Evolutionary conservation across 2,113 vertebrate genomes (phyloP).

Genomic region (Perca fluviatilis): DNA sequence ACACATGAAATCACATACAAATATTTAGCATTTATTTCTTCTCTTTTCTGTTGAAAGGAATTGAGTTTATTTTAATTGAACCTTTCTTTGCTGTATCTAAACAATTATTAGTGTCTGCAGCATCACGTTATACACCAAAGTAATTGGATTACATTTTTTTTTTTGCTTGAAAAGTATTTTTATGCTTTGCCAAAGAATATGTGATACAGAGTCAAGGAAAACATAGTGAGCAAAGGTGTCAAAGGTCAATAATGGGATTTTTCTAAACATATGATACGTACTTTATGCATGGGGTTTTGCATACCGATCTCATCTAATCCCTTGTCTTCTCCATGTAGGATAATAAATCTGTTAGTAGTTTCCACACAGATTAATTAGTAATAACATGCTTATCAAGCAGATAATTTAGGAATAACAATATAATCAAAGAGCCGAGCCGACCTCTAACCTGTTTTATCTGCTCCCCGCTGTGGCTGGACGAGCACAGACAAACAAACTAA

Average conservation of each 20-base stretch:
- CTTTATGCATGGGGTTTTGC: neutral
- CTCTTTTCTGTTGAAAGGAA: neutral
- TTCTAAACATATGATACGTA: neutral
- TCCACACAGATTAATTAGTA: conserved; percentile 69
- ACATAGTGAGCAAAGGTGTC: no score
- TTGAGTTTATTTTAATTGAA: neutral
- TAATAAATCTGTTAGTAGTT: conserved; percentile 32
- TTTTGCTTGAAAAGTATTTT: neutral
- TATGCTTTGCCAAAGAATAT: neutral
- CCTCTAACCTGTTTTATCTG: conserved; percentile 72
- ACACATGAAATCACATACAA: neutral
- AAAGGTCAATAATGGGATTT: neutral
- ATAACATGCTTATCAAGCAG: conserved; percentile 75
- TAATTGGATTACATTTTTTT: neutral
- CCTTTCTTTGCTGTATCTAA: neutral
- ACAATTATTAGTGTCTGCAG: neutral
- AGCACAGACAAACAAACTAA: conserved; percentile 70
- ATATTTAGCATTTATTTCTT: neutral
- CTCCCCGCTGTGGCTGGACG: conserved; percentile 57
- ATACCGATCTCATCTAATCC: neutral
- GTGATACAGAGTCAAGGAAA: neutral
- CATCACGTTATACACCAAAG: neutral
- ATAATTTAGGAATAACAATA: conserved; percentile 75
- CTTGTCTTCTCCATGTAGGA: neutral
- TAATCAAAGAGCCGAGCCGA: conserved; percentile 70